phyloP scores from a whole-genome alignment of 2,888 invertebrate species.

The Caenorhabditis sp. region DNA sequence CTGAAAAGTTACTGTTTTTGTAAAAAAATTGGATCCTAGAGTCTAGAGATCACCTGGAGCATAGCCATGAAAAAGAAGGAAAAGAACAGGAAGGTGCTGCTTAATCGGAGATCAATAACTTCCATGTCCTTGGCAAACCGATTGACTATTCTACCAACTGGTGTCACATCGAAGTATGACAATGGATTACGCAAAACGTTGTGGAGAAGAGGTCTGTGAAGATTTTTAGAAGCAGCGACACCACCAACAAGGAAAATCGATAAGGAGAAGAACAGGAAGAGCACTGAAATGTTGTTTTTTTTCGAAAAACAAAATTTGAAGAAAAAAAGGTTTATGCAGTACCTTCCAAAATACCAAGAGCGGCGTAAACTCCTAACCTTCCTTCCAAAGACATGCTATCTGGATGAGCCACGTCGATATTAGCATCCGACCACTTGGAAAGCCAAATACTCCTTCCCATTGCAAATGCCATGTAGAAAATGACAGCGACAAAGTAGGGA shows the following conservation, averaged over 20 bases:
- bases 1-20: conserved; percentile 35
- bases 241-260: conserved; percentile 76
- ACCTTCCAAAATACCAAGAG: conserved; percentile 78
- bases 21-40: too few relatives aligned
- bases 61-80: conserved; percentile 69
- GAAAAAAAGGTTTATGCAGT: too few relatives aligned
- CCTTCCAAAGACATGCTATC: conserved; percentile 66
- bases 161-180: conserved; percentile 81
- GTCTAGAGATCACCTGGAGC: conserved; percentile 69
- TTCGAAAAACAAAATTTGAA: not conserved
- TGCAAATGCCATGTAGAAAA: conserved; percentile 68
- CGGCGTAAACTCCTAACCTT: conserved; percentile 77
- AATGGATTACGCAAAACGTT: conserved; percentile 77
- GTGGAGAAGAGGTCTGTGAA: conserved; percentile 79
- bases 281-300: conserved; percentile 30
- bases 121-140: conserved; percentile 82
- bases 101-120: conserved; percentile 79
- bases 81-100: conserved; percentile 78
- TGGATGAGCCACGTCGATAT: conserved; percentile 63
- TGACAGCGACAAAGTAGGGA: conserved; percentile 60
- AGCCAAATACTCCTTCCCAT: conserved; percentile 80
- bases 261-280: conserved; percentile 75
- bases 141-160: conserved; percentile 80
- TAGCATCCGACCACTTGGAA: conserved; percentile 81
- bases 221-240: conserved; percentile 75